A percentile compares a stretch with the other conserved stretches of the same genome.
Conservation (phyloP, 2,797 vertebrate genomes). For the Notoglanidium macrostoma region DNA sequence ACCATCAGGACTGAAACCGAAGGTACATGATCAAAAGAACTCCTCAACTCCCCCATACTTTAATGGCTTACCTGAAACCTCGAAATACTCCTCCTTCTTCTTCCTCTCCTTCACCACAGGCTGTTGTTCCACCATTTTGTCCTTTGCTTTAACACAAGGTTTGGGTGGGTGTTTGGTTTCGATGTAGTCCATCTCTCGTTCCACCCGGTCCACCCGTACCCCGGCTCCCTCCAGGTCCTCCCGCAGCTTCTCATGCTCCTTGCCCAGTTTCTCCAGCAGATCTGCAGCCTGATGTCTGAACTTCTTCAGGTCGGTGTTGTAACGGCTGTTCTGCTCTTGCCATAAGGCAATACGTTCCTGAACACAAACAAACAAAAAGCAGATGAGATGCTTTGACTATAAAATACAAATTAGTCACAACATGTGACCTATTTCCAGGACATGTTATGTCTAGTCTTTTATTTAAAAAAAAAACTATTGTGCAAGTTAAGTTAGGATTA, state of each 20-base stretch:
- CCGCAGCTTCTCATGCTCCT: constrained; percentile 77
- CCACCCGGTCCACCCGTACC: constrained; percentile 80
- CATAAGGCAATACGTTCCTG: constrained; percentile 91
- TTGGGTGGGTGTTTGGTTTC: constrained; percentile 85
- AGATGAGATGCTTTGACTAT: background rate
- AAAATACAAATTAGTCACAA: background rate
- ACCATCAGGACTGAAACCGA: constrained; percentile 38
- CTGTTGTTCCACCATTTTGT: constrained; percentile 82
- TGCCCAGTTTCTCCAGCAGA: constrained; percentile 79
- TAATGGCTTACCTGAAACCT: constrained; percentile 61
- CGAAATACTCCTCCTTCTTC: constrained; percentile 70
- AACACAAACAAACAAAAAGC: constrained; percentile 22
- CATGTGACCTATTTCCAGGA: too few relatives aligned
- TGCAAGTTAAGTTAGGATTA: background rate
- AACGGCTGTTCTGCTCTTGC: constrained; percentile 88
- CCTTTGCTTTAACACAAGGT: constrained; percentile 82
- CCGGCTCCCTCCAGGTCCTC: constrained; percentile 78
- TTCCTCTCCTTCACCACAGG: constrained; percentile 72
- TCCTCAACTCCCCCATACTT: constrained; percentile 68
- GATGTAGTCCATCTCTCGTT: constrained; percentile 88
- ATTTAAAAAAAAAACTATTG: background rate
- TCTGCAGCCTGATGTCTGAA: constrained; percentile 87
- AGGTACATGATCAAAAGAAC: constrained; percentile 55
- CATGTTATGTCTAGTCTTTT: background rate
- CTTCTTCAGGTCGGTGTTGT: constrained; percentile 84